Evolutionary conservation across 1,140 invertebrate species (phyloP), one percentile per base, ranked within the genome.

Genomic region (Philaenus spumarius): DNA sequence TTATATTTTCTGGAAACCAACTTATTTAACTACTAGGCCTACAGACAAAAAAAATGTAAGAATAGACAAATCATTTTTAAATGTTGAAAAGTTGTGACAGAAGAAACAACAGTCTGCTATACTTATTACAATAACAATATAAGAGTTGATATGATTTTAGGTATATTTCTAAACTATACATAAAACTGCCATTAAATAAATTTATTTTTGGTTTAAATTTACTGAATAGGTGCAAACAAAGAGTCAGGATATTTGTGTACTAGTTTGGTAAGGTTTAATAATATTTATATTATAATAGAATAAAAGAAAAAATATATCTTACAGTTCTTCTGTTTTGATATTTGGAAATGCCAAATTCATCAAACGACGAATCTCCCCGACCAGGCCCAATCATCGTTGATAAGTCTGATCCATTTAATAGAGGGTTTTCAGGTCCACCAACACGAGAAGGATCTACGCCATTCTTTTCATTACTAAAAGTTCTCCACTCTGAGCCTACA

Each of bases 401-500:
- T 7, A 99, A 80, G 77, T 99, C 97, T 53, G 91, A 90, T 5
- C 96, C 95, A 72, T 92, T 93, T 0, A 99, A 77, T 1, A 99
- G 76, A 0, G 93, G 93, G 79, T 99, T 99, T 80, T 97, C 89
- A 4, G 90, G 88, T 0, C 90, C 90, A 79, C 97, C 97, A 60
- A 99, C 97, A 90, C 97, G 93, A 77, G 93, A 97, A 20, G 96
- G 96, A 79, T 99, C 97, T 1, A 91, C 90, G 6, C 91, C 90
- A 59, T 86, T 85, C 71, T 97, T 97, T 71, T 99, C 97, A 79
- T 98, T 99, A 66, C 93, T 97, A 73, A 99, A 99, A 51, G 97
- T 99, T 73, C 97, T 82, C 97, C 97, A 99, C 75, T 99, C 97
- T n/a, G 96, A 98, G n/a, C 97, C 96, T n/a, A 99, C 97, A 79